These are phyloP conservation scores for Clivina fossor DNA, from an alignment of 2,888 invertebrate genomes.

Conservation along the genomic window DNA sequence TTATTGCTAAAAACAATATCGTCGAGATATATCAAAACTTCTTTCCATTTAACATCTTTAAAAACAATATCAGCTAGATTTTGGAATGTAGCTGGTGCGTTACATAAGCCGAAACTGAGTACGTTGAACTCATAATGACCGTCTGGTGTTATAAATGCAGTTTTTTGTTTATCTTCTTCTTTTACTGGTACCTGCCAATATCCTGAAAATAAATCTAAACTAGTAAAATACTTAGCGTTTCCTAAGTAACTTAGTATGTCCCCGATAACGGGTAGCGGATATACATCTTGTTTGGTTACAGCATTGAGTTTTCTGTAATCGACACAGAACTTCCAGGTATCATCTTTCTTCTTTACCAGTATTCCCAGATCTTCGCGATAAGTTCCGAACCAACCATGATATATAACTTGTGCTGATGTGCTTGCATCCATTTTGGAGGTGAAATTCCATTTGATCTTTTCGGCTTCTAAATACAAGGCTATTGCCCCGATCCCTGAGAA, in stretches of 20 bases:
- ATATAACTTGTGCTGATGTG: conserved; percentile 13
- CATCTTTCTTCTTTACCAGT: conserved; percentile 36
- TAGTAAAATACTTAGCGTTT: conserved; percentile 37
- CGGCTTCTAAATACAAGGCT: too few relatives aligned
- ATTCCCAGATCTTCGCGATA: conserved; percentile 27
- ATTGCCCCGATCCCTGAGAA: too few relatives aligned
- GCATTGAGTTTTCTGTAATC: conserved; percentile 37
- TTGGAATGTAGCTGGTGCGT: conserved; percentile 40
- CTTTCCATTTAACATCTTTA: conserved; percentile 27
- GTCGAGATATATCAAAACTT: conserved; percentile 30
- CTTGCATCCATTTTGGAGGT: too few relatives aligned
- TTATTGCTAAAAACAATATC: conserved; percentile 25
- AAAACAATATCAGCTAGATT: conserved; percentile 16
- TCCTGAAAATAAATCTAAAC: conserved; percentile 39
- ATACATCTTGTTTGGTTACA: conserved; percentile 37
- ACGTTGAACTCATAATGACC: conserved; percentile 40
- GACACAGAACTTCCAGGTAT: conserved; percentile 35
- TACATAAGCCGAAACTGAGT: conserved; percentile 41
- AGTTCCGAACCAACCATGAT: conserved; percentile 19
- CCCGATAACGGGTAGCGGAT: conserved; percentile 40
- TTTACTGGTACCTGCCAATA: conserved; percentile 36
- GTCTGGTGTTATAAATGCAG: conserved; percentile 39
- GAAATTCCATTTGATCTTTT: too few relatives aligned
- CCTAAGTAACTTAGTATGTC: conserved; percentile 38
- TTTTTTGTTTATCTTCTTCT: conserved; percentile 34